Evolutionary conservation across 2,113 vertebrate genomes (phyloP).

Genomic region (Apodemus speciosus): DNA sequence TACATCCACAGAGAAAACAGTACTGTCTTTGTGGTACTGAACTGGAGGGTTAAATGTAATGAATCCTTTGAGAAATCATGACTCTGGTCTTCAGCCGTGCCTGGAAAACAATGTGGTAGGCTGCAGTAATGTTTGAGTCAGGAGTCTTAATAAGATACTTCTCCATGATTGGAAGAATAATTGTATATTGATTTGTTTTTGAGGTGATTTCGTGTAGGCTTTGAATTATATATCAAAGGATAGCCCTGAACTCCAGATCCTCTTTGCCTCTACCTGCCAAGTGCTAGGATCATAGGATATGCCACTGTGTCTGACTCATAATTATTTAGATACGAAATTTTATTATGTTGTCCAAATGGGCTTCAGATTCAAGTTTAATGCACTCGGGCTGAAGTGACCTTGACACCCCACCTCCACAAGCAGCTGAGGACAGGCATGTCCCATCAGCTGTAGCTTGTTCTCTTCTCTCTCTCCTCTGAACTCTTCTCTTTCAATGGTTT

Average conservation of each 20-base stretch:
- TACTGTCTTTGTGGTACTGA: background rate
- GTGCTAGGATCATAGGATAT: background rate
- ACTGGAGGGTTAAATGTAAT: background rate
- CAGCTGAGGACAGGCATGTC: background rate
- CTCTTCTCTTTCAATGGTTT: background rate
- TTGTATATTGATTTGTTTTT: background rate
- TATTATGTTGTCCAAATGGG: background rate
- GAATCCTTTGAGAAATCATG: background rate
- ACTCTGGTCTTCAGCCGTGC: background rate
- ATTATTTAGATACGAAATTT: background rate
- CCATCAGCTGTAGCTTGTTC: background rate
- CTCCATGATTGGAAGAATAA: background rate
- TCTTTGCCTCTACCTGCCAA: background rate
- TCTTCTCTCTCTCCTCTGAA: background rate
- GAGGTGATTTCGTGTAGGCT: background rate
- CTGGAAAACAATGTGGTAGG: background rate
- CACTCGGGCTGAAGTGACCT: background rate
- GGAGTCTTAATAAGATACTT: background rate
- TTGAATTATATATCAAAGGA: background rate
- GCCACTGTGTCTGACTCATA: too few species aligned
- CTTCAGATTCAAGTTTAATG: background rate
- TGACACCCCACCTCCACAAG: background rate
- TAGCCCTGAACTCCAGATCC: background rate
- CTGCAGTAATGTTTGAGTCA: too few species aligned
- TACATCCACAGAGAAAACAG: background rate